Evolutionary conservation across 2,113 vertebrate species (phyloP).

Genomic region (Apaloderma vittatum): DNA sequence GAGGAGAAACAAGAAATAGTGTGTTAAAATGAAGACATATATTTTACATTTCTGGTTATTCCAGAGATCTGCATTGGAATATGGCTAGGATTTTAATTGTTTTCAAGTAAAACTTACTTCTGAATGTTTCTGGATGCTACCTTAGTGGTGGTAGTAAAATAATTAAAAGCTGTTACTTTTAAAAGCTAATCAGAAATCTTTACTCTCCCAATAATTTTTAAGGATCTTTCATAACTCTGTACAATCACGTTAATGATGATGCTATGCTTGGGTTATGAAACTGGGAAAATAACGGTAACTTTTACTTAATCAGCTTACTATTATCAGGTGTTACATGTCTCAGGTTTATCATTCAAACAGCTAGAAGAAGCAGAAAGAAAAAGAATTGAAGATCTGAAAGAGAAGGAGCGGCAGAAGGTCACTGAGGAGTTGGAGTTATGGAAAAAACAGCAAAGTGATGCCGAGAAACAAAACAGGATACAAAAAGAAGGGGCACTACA

Average conservation of each 20-base stretch:
- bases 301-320: background rate
- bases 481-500: background rate
- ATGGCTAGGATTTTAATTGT: background rate
- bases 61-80: background rate
- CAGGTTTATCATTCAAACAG: constrained; percentile 74
- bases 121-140: background rate
- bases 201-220: background rate
- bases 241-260: background rate
- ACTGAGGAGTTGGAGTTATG: constrained; percentile 86
- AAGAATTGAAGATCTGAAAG: constrained; percentile 87
- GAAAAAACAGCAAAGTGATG: constrained; percentile 77
- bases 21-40: background rate
- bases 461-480: constrained; percentile 55
- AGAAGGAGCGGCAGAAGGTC: constrained; percentile 82
- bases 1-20: background rate
- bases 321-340: background rate
- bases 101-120: background rate
- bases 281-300: background rate
- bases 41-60: background rate
- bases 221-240: background rate
- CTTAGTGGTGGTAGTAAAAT: background rate
- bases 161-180: background rate
- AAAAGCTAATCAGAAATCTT: background rate
- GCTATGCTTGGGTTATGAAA: background rate
- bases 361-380: constrained; percentile 89